These are phyloP conservation scores for Gisinianus flammeolus DNA, from an alignment of 2,888 invertebrate species.

Conservation along the genomic window DNA sequence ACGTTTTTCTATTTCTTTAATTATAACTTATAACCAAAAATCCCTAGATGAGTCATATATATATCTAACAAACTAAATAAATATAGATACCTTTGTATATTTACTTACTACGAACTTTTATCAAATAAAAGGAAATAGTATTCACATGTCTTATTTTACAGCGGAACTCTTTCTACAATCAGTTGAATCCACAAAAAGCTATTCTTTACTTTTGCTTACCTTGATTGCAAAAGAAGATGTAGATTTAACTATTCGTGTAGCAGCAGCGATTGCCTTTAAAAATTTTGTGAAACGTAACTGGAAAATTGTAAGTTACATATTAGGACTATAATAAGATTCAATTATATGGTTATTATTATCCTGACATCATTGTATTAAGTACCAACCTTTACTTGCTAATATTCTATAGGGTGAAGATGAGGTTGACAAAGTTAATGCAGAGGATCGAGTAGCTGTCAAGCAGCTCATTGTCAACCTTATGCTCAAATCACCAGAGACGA, in stretches of 20 bases:
- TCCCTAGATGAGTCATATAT: too few relatives aligned
- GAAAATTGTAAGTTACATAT: conserved; percentile 78
- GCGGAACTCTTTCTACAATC: conserved; percentile 92
- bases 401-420: conserved; percentile 72
- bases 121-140: too few relatives aligned
- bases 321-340: too few relatives aligned
- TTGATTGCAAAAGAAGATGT: conserved; percentile 82
- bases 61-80: too few relatives aligned
- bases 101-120: too few relatives aligned
- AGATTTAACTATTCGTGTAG: conserved; percentile 81
- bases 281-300: conserved; percentile 97
- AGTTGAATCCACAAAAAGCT: conserved; percentile 88
- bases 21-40: too few relatives aligned
- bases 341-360: neutral
- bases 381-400: neutral
- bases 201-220: conserved; percentile 82
- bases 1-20: neutral
- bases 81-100: too few relatives aligned
- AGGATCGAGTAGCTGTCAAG: conserved; percentile 82
- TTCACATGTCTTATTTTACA: too few relatives aligned
- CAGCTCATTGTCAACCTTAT: conserved; percentile 86
- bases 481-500: conserved; percentile 86
- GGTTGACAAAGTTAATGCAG: conserved; percentile 73
- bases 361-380: neutral
- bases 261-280: conserved; percentile 93